These are phyloP conservation scores for Neolamprologus brichardi DNA, from an alignment of 2,113 vertebrate genomes.

Conservation along the genomic window DNA sequence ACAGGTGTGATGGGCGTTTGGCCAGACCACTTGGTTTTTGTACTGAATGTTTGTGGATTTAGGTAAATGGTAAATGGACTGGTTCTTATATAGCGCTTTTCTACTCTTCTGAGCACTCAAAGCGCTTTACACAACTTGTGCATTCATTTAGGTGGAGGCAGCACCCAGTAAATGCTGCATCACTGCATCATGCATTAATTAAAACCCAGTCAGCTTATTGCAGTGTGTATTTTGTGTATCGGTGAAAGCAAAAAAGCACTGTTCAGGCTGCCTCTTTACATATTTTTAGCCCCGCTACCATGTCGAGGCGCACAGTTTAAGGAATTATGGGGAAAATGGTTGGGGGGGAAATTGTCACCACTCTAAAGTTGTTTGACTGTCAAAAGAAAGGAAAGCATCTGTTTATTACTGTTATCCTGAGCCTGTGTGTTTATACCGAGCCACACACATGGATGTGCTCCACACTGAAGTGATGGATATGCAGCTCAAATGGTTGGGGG, in stretches of 20 bases:
- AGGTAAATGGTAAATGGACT: too few species aligned
- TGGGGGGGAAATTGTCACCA: conserved; percentile 1
- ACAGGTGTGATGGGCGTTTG: conserved; percentile 15
- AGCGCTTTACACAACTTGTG: too few species aligned
- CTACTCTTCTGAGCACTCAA: too few species aligned
- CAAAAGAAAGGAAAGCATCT: conserved; percentile 6
- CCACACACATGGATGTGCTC: conserved; percentile 46
- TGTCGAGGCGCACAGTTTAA: neutral
- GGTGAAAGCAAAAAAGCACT: neutral
- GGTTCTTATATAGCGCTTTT: too few species aligned
- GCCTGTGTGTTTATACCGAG: conserved; percentile 26
- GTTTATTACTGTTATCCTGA: conserved; percentile 28
- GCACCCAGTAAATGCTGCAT: neutral
- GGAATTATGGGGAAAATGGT: conserved; percentile 4
- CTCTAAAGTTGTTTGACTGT: conserved; percentile 20
- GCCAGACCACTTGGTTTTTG: neutral
- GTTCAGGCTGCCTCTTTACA: neutral
- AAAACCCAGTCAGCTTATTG: neutral
- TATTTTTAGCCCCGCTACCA: neutral
- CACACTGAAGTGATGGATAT: conserved; percentile 27
- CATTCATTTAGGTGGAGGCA: neutral
- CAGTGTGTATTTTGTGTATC: neutral
- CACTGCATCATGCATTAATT: neutral
- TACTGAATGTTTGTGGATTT: neutral
- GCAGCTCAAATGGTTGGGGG: conserved; percentile 14